These are phyloP conservation scores for Cyanoderma ruficeps DNA, from an alignment of 2,113 vertebrate species.

Conservation along the genomic window DNA sequence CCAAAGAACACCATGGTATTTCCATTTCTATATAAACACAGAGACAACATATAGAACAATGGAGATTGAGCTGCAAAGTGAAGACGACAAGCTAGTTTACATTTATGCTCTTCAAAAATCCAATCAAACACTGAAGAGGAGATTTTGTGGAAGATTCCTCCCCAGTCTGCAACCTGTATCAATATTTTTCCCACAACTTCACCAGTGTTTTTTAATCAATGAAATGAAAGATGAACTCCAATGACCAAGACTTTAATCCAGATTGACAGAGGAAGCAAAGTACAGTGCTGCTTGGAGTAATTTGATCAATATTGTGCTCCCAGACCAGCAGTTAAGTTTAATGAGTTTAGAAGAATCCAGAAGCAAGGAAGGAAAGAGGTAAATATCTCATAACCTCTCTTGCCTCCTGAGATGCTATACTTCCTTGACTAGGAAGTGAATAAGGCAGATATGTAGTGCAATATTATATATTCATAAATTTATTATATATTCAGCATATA, in stretches of 20 bases:
- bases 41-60: not conserved
- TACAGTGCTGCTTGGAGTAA: not conserved
- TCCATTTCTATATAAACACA: not conserved
- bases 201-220: not conserved
- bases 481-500: not conserved
- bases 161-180: accelerated
- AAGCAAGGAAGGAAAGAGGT: not conserved
- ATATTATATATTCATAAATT: not conserved
- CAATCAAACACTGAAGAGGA: not conserved
- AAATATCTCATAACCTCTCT: not conserved
- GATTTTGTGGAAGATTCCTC: not conserved
- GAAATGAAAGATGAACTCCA: not conserved
- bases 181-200: not conserved
- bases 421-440: not conserved
- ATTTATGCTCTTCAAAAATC: not conserved
- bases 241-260: not conserved
- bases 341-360: not conserved
- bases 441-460: not conserved
- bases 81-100: not conserved
- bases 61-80: not conserved
- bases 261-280: not conserved
- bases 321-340: not conserved
- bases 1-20: not conserved
- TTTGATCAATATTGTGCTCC: not conserved
- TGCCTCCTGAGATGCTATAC: not conserved